Conservation (phyloP, 2,797 vertebrate genomes). For the Aplochiton taeniatus region DNA sequence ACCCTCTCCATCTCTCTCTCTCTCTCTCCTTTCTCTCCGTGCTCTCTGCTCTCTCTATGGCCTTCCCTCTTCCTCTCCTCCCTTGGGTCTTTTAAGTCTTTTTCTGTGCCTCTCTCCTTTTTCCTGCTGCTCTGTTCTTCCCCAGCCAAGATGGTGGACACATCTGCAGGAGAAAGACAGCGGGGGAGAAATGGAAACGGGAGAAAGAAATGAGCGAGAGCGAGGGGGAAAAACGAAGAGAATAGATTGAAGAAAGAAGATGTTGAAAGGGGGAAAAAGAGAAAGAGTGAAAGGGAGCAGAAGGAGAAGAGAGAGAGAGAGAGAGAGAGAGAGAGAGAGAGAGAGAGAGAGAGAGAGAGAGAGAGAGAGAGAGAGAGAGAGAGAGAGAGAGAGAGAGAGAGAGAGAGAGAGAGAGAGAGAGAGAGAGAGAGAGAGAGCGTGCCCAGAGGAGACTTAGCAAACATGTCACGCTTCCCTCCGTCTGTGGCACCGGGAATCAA, state of each 20-base stretch:
- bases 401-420: neutral
- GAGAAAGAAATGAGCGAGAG: no score
- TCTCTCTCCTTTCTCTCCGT: constrained; percentile 24
- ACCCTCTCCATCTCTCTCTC: neutral
- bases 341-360: neutral
- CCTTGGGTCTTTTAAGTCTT: no score
- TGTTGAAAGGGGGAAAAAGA: no score
- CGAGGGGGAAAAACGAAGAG: no score
- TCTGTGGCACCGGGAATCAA: neutral
- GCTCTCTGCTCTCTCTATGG: no score
- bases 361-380: neutral
- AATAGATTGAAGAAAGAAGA: no score
- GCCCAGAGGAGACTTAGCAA: neutral
- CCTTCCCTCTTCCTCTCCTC: neutral
- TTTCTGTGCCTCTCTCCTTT: neutral
- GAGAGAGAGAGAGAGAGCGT: neutral
- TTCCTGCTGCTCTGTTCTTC: no score
- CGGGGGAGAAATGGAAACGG: no score
- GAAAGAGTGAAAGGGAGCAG: neutral
- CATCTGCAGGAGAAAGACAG: no score
- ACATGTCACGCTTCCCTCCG: neutral
- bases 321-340: neutral
- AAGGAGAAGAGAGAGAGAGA: neutral
- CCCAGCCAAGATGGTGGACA: no score
- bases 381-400: neutral